These are phyloP conservation scores for Aleiodes testaceus DNA, from an alignment of 2,888 invertebrate genomes.

Conservation along the genomic window DNA sequence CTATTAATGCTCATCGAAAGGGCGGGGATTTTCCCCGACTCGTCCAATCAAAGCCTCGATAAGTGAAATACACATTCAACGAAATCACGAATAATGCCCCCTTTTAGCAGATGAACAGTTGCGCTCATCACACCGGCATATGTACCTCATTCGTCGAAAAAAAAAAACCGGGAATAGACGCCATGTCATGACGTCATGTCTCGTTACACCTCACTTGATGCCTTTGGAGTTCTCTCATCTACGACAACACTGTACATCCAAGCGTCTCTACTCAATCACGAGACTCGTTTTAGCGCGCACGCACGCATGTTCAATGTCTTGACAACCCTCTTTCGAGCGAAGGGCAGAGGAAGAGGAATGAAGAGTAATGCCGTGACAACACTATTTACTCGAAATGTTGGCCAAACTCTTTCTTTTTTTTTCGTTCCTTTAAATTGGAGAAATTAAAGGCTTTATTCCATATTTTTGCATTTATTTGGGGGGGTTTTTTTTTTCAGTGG, in stretches of 20 bases:
- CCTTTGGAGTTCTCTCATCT: conserved; percentile 27
- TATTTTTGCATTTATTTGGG: not conserved
- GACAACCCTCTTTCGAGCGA: conserved; percentile 21
- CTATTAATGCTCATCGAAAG: conserved; percentile 52
- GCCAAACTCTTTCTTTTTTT: not conserved
- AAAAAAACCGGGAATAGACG: conserved; percentile 41
- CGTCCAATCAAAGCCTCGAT: conserved; percentile 61
- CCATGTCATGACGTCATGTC: conserved; percentile 49
- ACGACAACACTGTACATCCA: conserved; percentile 12
- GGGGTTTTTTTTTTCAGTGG: no score
- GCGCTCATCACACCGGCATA: not conserved
- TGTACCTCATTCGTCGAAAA: not conserved
- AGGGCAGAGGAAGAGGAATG: not conserved
- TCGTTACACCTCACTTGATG: conserved; percentile 34
- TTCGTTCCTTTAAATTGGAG: not conserved
- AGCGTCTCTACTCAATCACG: conserved; percentile 28
- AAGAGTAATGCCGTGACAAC: conserved; percentile 20
- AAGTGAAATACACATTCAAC: conserved; percentile 4
- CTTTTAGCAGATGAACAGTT: not conserved
- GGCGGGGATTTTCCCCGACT: conserved; percentile 64
- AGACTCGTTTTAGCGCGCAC: conserved; percentile 26
- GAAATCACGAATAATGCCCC: not conserved
- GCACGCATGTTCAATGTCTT: conserved; percentile 31
- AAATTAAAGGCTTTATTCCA: no score
- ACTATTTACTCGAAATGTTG: conserved; percentile 26